phyloP scores from a whole-genome alignment of 2,797 vertebrate species.

The Falco berigora region DNA sequence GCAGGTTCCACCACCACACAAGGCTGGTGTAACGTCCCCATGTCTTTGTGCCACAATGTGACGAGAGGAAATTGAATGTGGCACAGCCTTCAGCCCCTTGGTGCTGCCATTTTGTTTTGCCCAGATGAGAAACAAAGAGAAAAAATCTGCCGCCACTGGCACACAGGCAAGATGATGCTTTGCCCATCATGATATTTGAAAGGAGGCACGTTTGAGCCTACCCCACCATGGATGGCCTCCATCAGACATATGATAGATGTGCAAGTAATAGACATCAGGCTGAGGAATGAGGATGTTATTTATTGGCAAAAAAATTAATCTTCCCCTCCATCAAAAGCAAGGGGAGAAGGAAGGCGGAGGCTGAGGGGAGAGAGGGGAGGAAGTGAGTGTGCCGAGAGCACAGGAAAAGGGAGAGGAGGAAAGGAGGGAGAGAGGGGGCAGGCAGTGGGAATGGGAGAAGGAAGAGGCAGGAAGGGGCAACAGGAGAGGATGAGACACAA shows the following conservation, averaged over 20 bases:
- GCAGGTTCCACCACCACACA: fast-evolving
- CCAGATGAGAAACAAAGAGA: not conserved
- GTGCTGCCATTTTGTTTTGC: fast-evolving
- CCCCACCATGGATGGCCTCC: not conserved
- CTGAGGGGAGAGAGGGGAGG: not conserved
- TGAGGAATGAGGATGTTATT: not conserved
- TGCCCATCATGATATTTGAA: fast-evolving
- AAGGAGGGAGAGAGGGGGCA: not conserved
- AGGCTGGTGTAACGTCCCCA: too few species aligned
- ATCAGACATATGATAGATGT: not conserved
- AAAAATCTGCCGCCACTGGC: not conserved
- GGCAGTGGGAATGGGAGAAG: not conserved
- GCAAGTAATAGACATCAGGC: not conserved
- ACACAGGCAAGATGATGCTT: not conserved
- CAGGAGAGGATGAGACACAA: not conserved
- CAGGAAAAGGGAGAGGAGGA: not conserved
- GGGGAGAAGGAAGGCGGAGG: not conserved
- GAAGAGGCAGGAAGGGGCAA: not conserved
- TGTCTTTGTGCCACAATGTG: not conserved
- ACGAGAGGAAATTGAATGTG: not conserved
- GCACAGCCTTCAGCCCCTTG: fast-evolving
- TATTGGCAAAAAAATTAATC: not conserved
- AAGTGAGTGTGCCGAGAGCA: fast-evolving
- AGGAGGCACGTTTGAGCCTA: not conserved
- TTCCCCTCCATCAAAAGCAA: not conserved